phyloP scores from a whole-genome alignment of 2,113 vertebrate genomes.

The Melospiza georgiana region DNA sequence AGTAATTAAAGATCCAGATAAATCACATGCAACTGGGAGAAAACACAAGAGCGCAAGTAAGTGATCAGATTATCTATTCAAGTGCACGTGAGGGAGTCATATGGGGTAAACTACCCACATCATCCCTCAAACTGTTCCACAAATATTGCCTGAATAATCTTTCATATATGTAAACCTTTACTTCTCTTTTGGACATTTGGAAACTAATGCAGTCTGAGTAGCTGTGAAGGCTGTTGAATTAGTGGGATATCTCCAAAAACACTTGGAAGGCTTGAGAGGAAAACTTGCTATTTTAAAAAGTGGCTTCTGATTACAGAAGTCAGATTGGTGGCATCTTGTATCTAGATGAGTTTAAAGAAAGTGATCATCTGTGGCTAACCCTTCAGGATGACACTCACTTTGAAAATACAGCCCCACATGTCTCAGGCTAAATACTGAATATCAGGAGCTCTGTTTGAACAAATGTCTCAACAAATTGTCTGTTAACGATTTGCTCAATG shows the following conservation, averaged over 20 bases:
- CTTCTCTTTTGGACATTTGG: background rate
- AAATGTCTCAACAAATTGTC: background rate
- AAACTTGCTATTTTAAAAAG: background rate
- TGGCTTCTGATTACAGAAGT: background rate
- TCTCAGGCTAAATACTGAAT: background rate
- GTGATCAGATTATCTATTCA: background rate
- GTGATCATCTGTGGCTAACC: background rate
- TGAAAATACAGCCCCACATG: background rate
- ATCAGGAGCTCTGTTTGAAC: background rate
- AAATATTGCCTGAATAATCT: background rate
- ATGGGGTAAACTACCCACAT: background rate
- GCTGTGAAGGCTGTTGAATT: background rate
- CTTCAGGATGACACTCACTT: background rate
- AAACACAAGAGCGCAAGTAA: background rate
- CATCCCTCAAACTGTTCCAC: background rate
- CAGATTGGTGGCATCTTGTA: background rate
- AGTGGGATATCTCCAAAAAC: background rate
- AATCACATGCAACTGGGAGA: background rate
- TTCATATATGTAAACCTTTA: background rate
- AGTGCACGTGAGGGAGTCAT: background rate
- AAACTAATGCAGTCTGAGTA: background rate
- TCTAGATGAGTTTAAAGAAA: background rate
- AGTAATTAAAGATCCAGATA: background rate
- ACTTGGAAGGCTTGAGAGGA: background rate
- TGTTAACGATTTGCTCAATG: background rate